Base-by-base conservation (phyloP, 2,113 vertebrate genomes). In the Empidonax alnorum region DNA sequence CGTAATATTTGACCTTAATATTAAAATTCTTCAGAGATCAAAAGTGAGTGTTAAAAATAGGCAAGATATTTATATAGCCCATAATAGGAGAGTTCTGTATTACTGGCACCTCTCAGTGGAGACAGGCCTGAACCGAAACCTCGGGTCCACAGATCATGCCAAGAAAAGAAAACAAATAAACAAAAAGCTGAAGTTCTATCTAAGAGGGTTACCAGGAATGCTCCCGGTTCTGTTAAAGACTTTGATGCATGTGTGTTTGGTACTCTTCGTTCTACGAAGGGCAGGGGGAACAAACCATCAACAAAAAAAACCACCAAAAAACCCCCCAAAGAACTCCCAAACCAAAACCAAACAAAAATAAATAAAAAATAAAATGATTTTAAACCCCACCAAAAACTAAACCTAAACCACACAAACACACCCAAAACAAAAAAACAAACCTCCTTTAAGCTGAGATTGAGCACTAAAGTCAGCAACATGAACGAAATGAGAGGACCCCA, bases 21-120 rank as follows among this genome's bases (percentile, higher is more conserved):
- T 42, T 87, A 84, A 89, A 94, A 75, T 95, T 85, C 81, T 92
- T 95, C 78, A 90, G 91, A 95, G 91, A 97, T 94, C 86, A 97
- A 96, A 91, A 91, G 35, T 17, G 15, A 93, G 46, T 9, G 16
- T 92, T 94, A 87, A 95, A 96, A 93, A 72, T 77, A 97, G 76
- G 72, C 69, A 92, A 88, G 39, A 39, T 78, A 92, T 62, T 91
- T 93, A 84, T 77, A 83, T 21, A 93, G 8, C 59, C 65, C 59
- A 37, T 69, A 61, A 69, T 7, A 91, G 87, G 17, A 93, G 65
- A 58, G 53, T 87, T 46, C 79, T 58, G 25, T 79, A 79, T 28
- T 67, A 47, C 31, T 49, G 79, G 72, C 73, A 91, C 49, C 18
- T 95, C 88, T 92, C 37, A 68, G 68, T 46, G 68, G 61, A 93